Evolutionary conservation across 2,888 invertebrate species (phyloP).

Genomic region (Gryllus longicercus): DNA sequence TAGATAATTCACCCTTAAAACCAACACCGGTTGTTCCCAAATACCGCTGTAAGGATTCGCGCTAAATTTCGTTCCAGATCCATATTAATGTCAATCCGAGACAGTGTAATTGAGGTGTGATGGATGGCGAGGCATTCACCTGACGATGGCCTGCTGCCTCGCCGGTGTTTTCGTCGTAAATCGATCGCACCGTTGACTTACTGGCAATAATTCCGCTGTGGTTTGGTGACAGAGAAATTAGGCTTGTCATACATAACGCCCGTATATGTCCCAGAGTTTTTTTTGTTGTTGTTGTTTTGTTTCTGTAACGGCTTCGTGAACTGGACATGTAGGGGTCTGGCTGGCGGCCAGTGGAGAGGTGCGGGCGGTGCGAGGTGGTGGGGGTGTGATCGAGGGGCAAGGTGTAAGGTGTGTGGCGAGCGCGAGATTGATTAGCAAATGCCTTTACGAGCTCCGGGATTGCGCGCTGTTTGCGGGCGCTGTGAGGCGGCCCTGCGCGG

Average conservation of each 20-base stretch:
- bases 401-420: too few relatives aligned
- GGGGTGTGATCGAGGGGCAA: not conserved
- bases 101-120: not conserved
- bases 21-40: constrained; percentile 6
- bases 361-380: not conserved
- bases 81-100: constrained; percentile 6
- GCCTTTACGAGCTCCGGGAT: too few relatives aligned
- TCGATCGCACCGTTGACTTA: not conserved
- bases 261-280: not conserved
- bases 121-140: not conserved
- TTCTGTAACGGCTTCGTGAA: not conserved
- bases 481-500: too few relatives aligned
- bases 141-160: not conserved
- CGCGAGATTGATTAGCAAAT: too few relatives aligned
- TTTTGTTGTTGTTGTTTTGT: not conserved
- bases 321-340: not conserved
- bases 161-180: not conserved
- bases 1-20: constrained; percentile 17
- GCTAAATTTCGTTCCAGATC: constrained; percentile 4
- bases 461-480: too few relatives aligned
- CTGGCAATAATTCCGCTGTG: not conserved
- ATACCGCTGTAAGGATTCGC: not conserved
- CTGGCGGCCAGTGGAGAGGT: not conserved
- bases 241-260: not conserved
- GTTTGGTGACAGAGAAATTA: not conserved